Evolutionary conservation across 2,797 vertebrate species (phyloP), one percentile per base, ranked within the genome.

Genomic region (Hemibagrus guttatus): DNA sequence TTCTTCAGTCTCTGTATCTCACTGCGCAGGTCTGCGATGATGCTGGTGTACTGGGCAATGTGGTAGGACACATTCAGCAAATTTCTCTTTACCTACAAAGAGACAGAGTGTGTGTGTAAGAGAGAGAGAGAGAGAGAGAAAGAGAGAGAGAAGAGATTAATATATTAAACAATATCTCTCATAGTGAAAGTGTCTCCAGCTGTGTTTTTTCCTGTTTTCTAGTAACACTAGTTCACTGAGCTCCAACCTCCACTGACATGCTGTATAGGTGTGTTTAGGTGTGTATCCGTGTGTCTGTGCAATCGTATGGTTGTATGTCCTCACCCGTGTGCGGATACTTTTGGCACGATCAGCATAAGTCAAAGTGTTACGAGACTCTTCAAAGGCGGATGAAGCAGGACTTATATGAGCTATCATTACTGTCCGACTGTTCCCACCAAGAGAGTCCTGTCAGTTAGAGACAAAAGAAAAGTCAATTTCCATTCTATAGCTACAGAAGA

Each of bases 351-450:
- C 96, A 0, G 97, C 97, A 0, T 98, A 98, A 7, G 95, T 91
- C 91, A 99, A 93, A 0, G 98, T 99, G 93, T 97, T 98, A 16
- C 97, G 95, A 2, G 97, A 98, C 92, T 98, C 98, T 90, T 98
- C 97, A 0, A 98, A 98, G 66, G 97, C 97, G 5, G 93, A 91
- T 59, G 97, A 98, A 42, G 97, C 97, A 0, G 98, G 98, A 91
- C 97, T 98, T 81, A 98, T 98, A 87, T 98, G 98, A 56, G 98
- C 97, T 0, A 99, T 99, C 98, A 99, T 99, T 89, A 98, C 97
- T 0, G 97, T 98, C 63, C 95, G 95, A 90, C 97, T 98, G 92
- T 98, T 98, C 28, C 97, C 97, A 0, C 97, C 96, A 26, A 99
- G 88, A 0, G 98, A 98, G 89, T 98, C 97, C 98, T 98, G 92